Evolutionary conservation across 2,797 vertebrate species (phyloP).

Genomic region (Gorsachius magnificus): DNA sequence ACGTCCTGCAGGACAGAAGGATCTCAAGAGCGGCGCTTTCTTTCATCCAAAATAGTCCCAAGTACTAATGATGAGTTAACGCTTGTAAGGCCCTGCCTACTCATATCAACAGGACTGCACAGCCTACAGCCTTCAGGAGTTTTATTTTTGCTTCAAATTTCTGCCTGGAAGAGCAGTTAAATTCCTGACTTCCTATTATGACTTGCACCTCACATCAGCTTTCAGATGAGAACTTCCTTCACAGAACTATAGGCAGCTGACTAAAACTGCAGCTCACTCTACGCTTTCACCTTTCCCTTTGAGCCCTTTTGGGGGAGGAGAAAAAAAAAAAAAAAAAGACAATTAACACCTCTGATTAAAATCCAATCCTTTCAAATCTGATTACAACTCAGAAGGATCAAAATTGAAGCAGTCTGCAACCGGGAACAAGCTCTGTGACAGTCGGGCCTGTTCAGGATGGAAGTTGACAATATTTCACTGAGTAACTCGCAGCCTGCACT

Average conservation of each 20-base stretch:
- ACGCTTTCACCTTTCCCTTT: rapidly evolving
- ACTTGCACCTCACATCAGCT: background rate
- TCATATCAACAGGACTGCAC: background rate
- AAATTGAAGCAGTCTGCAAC: background rate
- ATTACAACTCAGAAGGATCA: background rate
- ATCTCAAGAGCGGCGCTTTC: background rate
- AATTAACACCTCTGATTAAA: background rate
- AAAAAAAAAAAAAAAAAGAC: background rate
- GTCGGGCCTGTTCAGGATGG: rapidly evolving
- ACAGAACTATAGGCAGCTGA: background rate
- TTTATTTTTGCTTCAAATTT: background rate
- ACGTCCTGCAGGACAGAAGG: background rate
- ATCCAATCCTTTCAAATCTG: background rate
- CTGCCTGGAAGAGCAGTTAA: background rate
- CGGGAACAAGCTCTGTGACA: background rate
- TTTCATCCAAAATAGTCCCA: background rate
- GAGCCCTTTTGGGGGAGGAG: background rate
- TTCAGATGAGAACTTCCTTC: background rate
- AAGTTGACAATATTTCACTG: rapidly evolving
- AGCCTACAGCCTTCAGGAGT: background rate
- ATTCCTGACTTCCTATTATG: background rate
- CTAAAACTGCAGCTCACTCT: background rate
- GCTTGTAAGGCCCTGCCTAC: background rate
- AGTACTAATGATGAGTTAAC: background rate
- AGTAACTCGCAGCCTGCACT: background rate